Evolutionary conservation across 1,140 invertebrate species (phyloP).

Genomic region (Zaprionus inermis): DNA sequence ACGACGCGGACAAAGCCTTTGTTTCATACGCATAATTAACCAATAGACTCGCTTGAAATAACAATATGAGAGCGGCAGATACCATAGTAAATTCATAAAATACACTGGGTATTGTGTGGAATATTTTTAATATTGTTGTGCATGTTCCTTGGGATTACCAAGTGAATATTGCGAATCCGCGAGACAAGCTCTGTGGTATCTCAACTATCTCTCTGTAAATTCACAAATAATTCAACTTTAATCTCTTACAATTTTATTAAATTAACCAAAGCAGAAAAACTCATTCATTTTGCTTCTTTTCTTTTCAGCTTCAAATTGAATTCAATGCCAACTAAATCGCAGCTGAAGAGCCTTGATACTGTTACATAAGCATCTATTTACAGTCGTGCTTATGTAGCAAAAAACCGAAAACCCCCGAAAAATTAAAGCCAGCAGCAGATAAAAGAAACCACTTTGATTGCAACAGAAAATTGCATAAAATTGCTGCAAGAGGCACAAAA

Average conservation of each 20-base stretch:
- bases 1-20: constrained; percentile 27
- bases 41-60: constrained; percentile 34
- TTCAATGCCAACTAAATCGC: constrained; percentile 34
- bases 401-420: constrained; percentile 20
- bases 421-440: constrained; percentile 36
- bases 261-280: not conserved
- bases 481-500: constrained; percentile 37
- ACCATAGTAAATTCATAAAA: too few relatives aligned
- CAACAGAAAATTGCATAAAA: constrained; percentile 66
- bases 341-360: constrained; percentile 12
- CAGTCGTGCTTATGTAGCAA: constrained; percentile 4
- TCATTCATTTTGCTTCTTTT: not conserved
- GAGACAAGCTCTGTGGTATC: not conserved
- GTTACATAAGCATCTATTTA: not conserved
- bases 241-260: not conserved
- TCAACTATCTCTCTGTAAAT: not conserved
- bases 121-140: constrained; percentile 2
- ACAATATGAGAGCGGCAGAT: constrained; percentile 5
- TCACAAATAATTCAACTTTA: not conserved
- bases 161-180: not conserved
- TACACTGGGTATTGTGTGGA: not conserved
- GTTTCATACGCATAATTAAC: constrained; percentile 43
- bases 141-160: not conserved
- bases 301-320: constrained; percentile 45
- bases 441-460: constrained; percentile 48